Evolutionary conservation across 2,113 vertebrate species (phyloP).

Genomic region (Rhegmatorhina hoffmannsi): DNA sequence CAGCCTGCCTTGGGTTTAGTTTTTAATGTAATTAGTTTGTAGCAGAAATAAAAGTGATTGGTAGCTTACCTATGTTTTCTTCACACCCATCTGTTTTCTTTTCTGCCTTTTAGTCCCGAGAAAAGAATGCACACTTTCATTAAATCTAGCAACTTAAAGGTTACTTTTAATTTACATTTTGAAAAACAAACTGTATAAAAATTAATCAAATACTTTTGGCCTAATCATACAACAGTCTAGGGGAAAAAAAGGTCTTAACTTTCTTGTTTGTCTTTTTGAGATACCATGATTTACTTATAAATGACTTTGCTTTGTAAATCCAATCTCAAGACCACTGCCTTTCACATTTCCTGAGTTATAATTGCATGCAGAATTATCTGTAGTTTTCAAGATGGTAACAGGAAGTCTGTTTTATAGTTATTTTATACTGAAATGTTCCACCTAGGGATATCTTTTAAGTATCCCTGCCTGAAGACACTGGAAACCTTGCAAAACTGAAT

Average conservation of each 20-base stretch:
- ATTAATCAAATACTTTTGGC: background rate
- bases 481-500: background rate
- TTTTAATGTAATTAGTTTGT: constrained; percentile 59
- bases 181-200: background rate
- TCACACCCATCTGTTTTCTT: constrained; percentile 48
- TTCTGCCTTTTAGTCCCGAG: constrained; percentile 20
- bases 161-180: constrained; percentile 43
- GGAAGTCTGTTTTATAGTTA: background rate
- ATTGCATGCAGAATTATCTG: background rate
- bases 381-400: background rate
- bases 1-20: constrained; percentile 12
- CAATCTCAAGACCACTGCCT: background rate
- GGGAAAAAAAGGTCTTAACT: too few relatives aligned
- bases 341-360: background rate
- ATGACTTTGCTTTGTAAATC: background rate
- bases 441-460: background rate
- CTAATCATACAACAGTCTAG: background rate
- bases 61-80: constrained; percentile 34
- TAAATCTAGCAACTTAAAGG: constrained; percentile 28
- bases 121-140: constrained; percentile 29
- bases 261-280: background rate
- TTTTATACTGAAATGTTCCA: background rate
- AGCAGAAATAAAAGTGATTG: constrained; percentile 57
- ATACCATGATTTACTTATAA: background rate
- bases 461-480: background rate